A percentile compares a stretch with the other conserved stretches of the same genome.
Evolutionary conservation across 2,797 vertebrate genomes (phyloP).

Genomic region (Catharus ustulatus): DNA sequence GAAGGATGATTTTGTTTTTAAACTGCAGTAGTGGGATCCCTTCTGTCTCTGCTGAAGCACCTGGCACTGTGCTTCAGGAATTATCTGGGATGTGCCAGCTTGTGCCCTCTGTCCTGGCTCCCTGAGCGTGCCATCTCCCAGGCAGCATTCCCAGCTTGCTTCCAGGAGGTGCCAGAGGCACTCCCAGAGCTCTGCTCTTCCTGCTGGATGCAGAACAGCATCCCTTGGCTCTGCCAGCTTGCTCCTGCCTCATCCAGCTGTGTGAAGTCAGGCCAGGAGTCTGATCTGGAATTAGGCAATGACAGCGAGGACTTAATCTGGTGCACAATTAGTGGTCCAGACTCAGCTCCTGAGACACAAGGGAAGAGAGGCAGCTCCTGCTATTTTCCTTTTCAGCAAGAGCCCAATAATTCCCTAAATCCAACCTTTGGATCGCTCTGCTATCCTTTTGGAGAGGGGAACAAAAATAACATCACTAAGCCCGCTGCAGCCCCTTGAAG

Average conservation of each 20-base stretch:
- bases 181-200: background rate
- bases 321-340: background rate
- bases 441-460: slow-evolving; percentile 41
- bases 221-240: background rate
- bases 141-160: background rate
- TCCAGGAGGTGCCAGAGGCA: background rate
- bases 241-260: background rate
- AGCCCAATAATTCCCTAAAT: slow-evolving; percentile 38
- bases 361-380: background rate
- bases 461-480: slow-evolving; percentile 61
- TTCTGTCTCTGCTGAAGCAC: background rate
- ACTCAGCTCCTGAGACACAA: background rate
- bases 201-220: background rate
- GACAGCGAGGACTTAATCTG: slow-evolving; percentile 19
- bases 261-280: slow-evolving; percentile 47
- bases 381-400: slow-evolving; percentile 15
- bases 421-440: background rate
- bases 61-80: fast-evolving
- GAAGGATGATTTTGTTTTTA: background rate
- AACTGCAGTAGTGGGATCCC: background rate
- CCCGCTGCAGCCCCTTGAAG: slow-evolving; percentile 69
- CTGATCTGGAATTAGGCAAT: background rate
- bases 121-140: background rate
- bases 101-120: background rate
- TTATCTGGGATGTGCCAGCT: fast-evolving